Percentiles rank a stretch among this genome's conserved stretches.
These are phyloP conservation scores for Tringa solitaria DNA, from an alignment of 2,113 vertebrate genomes.

Conservation along the genomic window DNA sequence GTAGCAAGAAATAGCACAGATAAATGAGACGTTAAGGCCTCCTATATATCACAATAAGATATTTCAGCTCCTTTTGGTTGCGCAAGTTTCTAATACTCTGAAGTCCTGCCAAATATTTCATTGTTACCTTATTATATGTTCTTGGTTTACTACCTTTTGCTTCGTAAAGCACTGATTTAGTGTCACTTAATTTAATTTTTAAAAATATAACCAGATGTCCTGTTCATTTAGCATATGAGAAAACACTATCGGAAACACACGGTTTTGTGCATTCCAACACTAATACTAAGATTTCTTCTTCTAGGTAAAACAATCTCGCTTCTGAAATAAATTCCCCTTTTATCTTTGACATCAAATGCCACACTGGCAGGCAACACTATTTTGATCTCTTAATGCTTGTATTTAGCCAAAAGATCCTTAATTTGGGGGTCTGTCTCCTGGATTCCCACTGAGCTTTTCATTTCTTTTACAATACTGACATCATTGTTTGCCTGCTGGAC, in stretches of 20 bases:
- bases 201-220: constrained; percentile 62
- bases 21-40: constrained; percentile 24
- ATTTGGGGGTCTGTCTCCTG: neutral
- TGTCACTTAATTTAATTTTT: constrained; percentile 52
- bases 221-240: constrained; percentile 46
- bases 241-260: constrained; percentile 48
- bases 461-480: constrained; percentile 35
- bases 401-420: neutral
- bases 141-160: constrained; percentile 54
- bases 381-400: neutral
- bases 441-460: constrained; percentile 25
- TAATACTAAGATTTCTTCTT: neutral
- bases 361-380: neutral
- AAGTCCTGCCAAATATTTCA: constrained; percentile 47
- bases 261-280: constrained; percentile 20
- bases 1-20: constrained; percentile 24
- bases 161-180: constrained; percentile 54
- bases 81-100: neutral
- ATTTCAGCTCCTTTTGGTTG: neutral
- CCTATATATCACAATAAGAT: constrained; percentile 18
- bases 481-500: neutral
- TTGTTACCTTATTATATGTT: constrained; percentile 56
- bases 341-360: neutral
- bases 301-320: neutral
- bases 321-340: constrained; percentile 12